Evolutionary conservation across 1,140 invertebrate genomes (phyloP).

Genomic region (Drosophila leontia): DNA sequence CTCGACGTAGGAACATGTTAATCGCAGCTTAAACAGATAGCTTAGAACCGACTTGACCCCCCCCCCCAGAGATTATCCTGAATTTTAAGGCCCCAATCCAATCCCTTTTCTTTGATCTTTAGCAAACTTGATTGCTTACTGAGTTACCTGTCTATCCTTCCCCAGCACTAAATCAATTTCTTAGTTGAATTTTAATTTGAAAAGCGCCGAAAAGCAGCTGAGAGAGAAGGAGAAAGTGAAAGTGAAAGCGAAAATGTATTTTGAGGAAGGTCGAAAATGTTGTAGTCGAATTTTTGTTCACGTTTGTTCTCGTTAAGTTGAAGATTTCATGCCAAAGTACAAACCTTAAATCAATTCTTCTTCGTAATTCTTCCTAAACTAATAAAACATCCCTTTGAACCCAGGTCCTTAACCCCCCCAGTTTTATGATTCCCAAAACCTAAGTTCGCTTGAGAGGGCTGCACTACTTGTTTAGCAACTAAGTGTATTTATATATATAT

Average conservation of each 20-base stretch:
- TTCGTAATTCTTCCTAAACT: slow-evolving; percentile 69
- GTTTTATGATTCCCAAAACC: slow-evolving; percentile 12
- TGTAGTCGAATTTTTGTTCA: slow-evolving; percentile 83
- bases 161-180: slow-evolving; percentile 77
- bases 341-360: slow-evolving; percentile 80
- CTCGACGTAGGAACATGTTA: slow-evolving; percentile 81
- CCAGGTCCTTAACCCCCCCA: not conserved
- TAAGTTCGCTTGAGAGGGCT: slow-evolving; percentile 47
- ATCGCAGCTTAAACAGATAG: slow-evolving; percentile 74
- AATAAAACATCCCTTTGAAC: slow-evolving; percentile 20
- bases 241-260: slow-evolving; percentile 1
- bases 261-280: slow-evolving; percentile 58
- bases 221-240: slow-evolving; percentile 27
- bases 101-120: slow-evolving; percentile 40
- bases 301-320: slow-evolving; percentile 82
- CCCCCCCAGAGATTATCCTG: slow-evolving; percentile 1
- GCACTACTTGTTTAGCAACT: slow-evolving; percentile 53
- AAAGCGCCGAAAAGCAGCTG: slow-evolving; percentile 43
- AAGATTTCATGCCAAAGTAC: slow-evolving; percentile 81
- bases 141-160: slow-evolving; percentile 64
- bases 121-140: slow-evolving; percentile 73
- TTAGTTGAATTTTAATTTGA: slow-evolving; percentile 79
- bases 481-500: slow-evolving; percentile 26
- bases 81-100: slow-evolving; percentile 8
- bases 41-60: slow-evolving; percentile 25